A percentile compares a stretch with the other conserved stretches of the same genome.
Evolutionary conservation across 2,113 vertebrate genomes (phyloP).

Genomic region (Laticauda laticaudata): DNA sequence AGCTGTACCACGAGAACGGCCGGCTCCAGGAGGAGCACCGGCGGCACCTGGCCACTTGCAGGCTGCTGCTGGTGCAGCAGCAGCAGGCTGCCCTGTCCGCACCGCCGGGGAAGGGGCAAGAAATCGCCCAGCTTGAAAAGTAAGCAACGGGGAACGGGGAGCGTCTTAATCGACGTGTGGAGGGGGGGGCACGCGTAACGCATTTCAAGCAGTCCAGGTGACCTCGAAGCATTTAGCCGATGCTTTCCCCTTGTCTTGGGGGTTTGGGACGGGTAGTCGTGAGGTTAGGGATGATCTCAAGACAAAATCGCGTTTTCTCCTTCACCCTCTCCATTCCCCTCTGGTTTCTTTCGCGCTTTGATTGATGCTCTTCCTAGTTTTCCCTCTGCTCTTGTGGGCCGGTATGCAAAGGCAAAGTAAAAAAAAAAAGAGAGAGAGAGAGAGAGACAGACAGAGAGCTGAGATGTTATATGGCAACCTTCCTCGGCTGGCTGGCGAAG

Average conservation of each 20-base stretch:
- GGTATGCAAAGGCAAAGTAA: not conserved
- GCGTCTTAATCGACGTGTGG: not conserved
- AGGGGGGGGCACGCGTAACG: not conserved
- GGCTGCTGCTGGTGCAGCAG: constrained; percentile 75
- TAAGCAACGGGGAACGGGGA: constrained; percentile 56
- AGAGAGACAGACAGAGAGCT: not conserved
- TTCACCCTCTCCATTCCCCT: not conserved
- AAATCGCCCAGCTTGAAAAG: constrained; percentile 79
- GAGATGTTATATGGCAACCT: not conserved
- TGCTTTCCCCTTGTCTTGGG: accelerated
- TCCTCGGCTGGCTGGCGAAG: not conserved
- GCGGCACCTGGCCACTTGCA: constrained; percentile 88
- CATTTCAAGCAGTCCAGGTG: not conserved
- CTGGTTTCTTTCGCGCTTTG: not conserved
- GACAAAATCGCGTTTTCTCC: not conserved
- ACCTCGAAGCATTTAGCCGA: not conserved
- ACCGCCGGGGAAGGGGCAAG: constrained; percentile 74
- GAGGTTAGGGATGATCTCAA: not conserved
- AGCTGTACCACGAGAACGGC: constrained; percentile 81
- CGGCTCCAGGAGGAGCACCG: constrained; percentile 85
- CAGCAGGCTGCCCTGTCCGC: constrained; percentile 67
- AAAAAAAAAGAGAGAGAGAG: not conserved
- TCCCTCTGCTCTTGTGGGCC: not conserved
- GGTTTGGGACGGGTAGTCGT: not conserved
- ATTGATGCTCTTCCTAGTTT: not conserved